Percentiles rank a stretch among this genome's conserved stretches.
These are phyloP conservation scores for Phorcus lineatus DNA, from an alignment of 2,888 invertebrate genomes.

Conservation along the genomic window DNA sequence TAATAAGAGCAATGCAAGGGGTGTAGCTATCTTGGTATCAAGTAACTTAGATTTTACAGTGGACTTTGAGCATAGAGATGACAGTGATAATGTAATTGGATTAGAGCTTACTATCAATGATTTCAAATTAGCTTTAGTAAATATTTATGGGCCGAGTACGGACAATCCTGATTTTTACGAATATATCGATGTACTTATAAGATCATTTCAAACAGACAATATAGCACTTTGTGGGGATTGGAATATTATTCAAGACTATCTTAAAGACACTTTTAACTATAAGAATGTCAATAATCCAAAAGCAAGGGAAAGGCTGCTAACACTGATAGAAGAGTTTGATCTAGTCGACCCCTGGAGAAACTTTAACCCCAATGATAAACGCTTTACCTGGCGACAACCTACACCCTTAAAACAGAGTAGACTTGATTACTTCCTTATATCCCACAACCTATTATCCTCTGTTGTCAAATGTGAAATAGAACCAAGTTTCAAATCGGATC, in stretches of 20 bases:
- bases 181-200: background rate
- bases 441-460: background rate
- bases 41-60: slow-evolving; percentile 5
- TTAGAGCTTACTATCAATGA: background rate
- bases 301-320: background rate
- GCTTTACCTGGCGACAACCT: slow-evolving; percentile 20
- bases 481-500: slow-evolving; percentile 25
- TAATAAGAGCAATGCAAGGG: background rate
- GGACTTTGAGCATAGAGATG: background rate
- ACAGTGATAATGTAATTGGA: background rate
- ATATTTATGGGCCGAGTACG: slow-evolving; percentile 28
- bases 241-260: slow-evolving; percentile 9
- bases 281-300: slow-evolving; percentile 25
- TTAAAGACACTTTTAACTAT: slow-evolving; percentile 13
- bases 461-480: background rate
- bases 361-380: background rate
- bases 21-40: background rate
- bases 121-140: slow-evolving; percentile 10
- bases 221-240: slow-evolving; percentile 26
- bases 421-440: slow-evolving; percentile 25
- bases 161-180: slow-evolving; percentile 28
- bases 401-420: slow-evolving; percentile 26
- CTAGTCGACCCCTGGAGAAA: slow-evolving; percentile 21
- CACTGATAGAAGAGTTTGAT: slow-evolving; percentile 17
- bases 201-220: background rate